Evolutionary conservation across 2,797 vertebrate species (phyloP).

Genomic region (Cichlasoma orientale): DNA sequence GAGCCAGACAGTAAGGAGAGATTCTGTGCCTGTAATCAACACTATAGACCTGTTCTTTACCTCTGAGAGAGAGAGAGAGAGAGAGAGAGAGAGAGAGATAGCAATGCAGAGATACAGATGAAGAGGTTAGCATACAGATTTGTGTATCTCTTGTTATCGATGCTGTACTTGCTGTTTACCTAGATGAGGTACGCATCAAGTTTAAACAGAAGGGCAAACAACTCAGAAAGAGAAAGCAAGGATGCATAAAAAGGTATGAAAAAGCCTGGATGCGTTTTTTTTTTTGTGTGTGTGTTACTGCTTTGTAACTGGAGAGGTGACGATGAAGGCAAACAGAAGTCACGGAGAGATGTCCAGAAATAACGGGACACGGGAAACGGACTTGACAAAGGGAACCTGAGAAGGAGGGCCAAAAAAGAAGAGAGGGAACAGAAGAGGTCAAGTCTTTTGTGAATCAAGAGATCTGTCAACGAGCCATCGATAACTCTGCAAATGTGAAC

Average conservation of each 20-base stretch:
- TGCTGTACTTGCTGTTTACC: conserved; percentile 21
- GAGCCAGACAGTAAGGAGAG: conserved; percentile 62
- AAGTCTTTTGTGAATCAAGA: conserved; percentile 1
- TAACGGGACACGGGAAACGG: conserved; percentile 4
- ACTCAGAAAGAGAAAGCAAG: background rate
- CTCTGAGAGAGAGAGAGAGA: conserved; percentile 38
- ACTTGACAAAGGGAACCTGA: background rate
- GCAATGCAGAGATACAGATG: conserved; percentile 29
- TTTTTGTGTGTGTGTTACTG: background rate
- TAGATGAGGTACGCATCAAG: conserved; percentile 2
- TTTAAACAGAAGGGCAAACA: conserved; percentile 8
- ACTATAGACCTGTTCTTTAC: conserved; percentile 68
- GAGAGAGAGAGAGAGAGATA: conserved; percentile 22
- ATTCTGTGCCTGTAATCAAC: conserved; percentile 67
- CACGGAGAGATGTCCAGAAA: background rate
- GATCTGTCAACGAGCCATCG: conserved; percentile 7
- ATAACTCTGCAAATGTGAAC: conserved; percentile 23
- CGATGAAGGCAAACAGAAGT: background rate
- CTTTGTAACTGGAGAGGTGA: background rate
- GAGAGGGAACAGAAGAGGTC: background rate
- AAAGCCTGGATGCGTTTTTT: background rate
- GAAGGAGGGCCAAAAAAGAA: background rate
- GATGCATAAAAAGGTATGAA: background rate
- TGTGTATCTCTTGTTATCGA: conserved; percentile 40
- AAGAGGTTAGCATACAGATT: conserved; percentile 32